A percentile compares a stretch with the other conserved stretches of the same genome.
These are phyloP conservation scores for Tupaia chinensis DNA, from an alignment of 2,113 vertebrate species.

Conservation along the genomic window DNA sequence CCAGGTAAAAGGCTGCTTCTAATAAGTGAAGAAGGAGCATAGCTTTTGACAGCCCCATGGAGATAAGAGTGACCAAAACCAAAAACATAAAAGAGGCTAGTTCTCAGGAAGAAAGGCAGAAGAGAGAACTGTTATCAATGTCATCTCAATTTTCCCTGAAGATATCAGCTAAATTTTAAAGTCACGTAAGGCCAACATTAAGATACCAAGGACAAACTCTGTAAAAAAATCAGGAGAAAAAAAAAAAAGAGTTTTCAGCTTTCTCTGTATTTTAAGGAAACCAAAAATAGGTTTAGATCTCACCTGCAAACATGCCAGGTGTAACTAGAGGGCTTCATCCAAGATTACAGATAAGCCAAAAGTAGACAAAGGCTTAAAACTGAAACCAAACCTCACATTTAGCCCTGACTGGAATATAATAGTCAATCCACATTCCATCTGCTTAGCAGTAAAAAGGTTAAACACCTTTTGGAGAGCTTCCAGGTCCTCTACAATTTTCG, in stretches of 20 bases:
- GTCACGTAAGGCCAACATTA: background rate
- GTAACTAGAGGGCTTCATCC: background rate
- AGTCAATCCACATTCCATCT: background rate
- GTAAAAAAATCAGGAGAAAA: background rate
- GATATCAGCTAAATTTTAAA: slow-evolving; percentile 16
- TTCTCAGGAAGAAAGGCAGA: background rate
- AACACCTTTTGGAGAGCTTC: background rate
- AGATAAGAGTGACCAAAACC: background rate
- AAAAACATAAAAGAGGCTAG: background rate
- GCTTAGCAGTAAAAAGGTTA: background rate
- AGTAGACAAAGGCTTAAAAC: background rate
- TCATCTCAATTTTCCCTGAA: background rate
- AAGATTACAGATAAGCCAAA: background rate
- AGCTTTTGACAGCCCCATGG: background rate
- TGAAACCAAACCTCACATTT: background rate
- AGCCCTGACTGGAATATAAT: background rate
- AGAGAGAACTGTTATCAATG: background rate
- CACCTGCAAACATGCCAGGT: background rate
- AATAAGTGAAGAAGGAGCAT: background rate
- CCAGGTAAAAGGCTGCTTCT: background rate
- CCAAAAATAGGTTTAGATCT: background rate
- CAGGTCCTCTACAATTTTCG: background rate
- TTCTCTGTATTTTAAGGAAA: background rate
- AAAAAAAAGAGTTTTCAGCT: background rate
- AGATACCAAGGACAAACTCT: background rate